Conservation (phyloP, 2,113 vertebrate genomes). For the Andinoacara biseriatus region DNA sequence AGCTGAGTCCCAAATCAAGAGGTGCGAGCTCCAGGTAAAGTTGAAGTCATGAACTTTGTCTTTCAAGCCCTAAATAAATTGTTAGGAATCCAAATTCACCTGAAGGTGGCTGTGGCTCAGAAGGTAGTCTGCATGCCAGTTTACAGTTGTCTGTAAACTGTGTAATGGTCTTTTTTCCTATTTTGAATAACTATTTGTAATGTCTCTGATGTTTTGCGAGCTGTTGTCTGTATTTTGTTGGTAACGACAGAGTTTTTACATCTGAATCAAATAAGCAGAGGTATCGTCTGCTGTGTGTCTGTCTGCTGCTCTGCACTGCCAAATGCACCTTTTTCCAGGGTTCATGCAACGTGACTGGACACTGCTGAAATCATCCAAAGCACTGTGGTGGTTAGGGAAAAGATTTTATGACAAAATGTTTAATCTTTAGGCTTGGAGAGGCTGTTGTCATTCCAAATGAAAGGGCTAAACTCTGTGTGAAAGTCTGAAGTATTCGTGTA, state of each 20-base stretch:
- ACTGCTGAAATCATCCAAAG: constrained; percentile 18
- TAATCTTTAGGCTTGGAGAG: constrained; percentile 3
- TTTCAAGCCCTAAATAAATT: background rate
- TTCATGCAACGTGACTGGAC: background rate
- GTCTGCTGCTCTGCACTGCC: constrained; percentile 21
- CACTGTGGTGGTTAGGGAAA: background rate
- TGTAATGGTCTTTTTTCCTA: background rate
- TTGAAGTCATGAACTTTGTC: background rate
- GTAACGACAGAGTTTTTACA: background rate
- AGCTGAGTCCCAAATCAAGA: background rate
- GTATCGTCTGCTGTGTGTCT: constrained; percentile 9
- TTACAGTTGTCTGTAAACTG: background rate
- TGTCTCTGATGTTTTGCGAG: background rate
- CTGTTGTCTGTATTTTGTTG: background rate
- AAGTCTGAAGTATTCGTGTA: background rate
- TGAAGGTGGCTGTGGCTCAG: too few relatives aligned
- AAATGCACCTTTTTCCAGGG: constrained; percentile 26
- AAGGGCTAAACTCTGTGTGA: constrained; percentile 15
- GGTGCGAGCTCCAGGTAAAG: background rate
- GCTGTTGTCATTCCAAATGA: constrained; percentile 1
- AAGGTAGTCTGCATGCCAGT: too few relatives aligned
- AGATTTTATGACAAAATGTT: constrained; percentile 5
- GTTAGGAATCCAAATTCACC: background rate
- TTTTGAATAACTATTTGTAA: background rate
- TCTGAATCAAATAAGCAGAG: background rate